Conservation (phyloP, 2,797 vertebrate species). For the Cyprinodon diabolis region DNA sequence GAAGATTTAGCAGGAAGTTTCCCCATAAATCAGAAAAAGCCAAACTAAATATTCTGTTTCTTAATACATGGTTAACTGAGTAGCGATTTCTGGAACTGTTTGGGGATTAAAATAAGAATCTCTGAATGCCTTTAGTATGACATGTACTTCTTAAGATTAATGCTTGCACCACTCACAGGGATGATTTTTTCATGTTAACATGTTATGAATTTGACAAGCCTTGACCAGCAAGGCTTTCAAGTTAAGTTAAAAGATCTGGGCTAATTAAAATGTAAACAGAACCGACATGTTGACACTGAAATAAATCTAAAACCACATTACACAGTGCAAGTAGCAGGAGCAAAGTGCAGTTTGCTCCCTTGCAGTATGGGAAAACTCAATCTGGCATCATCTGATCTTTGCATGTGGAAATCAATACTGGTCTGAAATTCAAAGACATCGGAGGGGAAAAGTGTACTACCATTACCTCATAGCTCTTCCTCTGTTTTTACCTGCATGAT, state of each 20-base stretch:
- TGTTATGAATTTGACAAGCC: conserved; percentile 25
- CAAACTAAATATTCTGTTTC: not conserved
- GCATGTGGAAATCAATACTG: not conserved
- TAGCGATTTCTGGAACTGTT: conserved; percentile 8
- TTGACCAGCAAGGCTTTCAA: conserved; percentile 65
- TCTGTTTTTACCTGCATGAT: conserved; percentile 69
- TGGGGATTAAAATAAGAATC: conserved; percentile 15
- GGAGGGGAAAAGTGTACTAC: not conserved
- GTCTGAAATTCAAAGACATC: not conserved
- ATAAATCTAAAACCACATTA: conserved; percentile 15
- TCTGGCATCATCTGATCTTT: not conserved
- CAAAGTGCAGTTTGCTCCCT: not conserved
- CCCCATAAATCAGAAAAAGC: conserved; percentile 16
- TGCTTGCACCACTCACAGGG: conserved; percentile 35
- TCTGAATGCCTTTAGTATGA: not conserved
- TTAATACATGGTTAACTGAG: conserved; percentile 15
- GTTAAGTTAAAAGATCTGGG: not conserved
- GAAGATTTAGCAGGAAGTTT: conserved; percentile 2
- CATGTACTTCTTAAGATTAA: conserved; percentile 21
- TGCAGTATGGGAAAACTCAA: not conserved
- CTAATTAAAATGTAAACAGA: conserved; percentile 1
- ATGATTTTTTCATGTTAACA: conserved; percentile 26
- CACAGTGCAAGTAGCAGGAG: conserved; percentile 17
- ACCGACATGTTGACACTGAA: not conserved
- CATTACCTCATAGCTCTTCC: conserved; percentile 64